Percentiles rank a stretch among this genome's conserved stretches.
Conservation (phyloP, 2,888 invertebrate species). For the Lordiphosa fenestrarum region DNA sequence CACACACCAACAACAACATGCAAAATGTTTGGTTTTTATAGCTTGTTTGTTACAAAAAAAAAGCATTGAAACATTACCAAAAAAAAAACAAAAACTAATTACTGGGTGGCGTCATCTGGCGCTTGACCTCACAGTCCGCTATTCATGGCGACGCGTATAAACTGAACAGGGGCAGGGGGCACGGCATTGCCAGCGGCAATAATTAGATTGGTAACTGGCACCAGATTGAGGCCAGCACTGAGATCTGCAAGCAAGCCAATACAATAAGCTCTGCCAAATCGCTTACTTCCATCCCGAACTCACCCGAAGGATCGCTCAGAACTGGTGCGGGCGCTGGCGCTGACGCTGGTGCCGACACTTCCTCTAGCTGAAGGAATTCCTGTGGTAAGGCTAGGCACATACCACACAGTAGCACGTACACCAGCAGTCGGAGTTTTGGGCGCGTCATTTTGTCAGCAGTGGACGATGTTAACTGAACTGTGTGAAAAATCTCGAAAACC, state of each 20-base stretch:
- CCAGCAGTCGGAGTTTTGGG: not conserved
- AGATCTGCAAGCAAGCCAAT: conserved; percentile 35
- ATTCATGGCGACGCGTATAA: conserved; percentile 62
- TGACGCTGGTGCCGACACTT: not conserved
- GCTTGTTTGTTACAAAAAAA: no score
- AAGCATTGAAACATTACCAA: not conserved
- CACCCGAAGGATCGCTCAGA: conserved; percentile 55
- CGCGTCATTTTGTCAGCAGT: conserved; percentile 54
- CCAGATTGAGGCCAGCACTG: conserved; percentile 57
- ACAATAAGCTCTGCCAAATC: not conserved
- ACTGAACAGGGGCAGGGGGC: conserved; percentile 61
- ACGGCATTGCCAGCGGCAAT: conserved; percentile 64
- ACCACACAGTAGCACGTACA: conserved; percentile 14
- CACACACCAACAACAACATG: no score
- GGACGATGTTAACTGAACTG: conserved; percentile 43
- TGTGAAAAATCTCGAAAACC: conserved; percentile 58
- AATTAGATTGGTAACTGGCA: conserved; percentile 59
- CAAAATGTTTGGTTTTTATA: no score
- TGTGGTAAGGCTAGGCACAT: conserved; percentile 42
- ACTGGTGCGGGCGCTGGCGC: conserved; percentile 5
- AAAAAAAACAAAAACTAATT: not conserved
- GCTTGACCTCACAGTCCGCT: conserved; percentile 58
- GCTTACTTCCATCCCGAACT: conserved; percentile 8
- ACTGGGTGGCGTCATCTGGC: not conserved
- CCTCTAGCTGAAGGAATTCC: conserved; percentile 43